Evolutionary conservation across 2,113 vertebrate genomes (phyloP), one percentile per base, ranked within the genome.

Genomic region (Megaceryle maxima): DNA sequence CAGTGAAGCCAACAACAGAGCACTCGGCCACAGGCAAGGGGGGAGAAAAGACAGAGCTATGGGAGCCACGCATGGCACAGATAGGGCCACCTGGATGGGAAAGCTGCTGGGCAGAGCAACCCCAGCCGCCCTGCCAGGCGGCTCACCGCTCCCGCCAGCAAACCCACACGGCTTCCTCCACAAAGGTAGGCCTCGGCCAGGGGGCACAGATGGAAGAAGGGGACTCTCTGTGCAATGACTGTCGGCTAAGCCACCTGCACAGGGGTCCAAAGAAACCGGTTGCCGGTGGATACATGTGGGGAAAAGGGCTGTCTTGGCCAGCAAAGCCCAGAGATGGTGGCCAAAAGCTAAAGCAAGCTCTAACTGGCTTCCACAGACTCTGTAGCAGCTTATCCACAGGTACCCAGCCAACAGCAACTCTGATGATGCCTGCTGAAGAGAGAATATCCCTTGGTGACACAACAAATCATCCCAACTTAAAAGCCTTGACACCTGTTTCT

Each of bases 251-350:
- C 16, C 56, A 81, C 64, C 60, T 16, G 41, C 31, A 55, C 19
- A 73, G 48, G 11, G 12, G 24, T 48, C 43, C 62, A 55, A 44
- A 66, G 68, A 55, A 72, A 50, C n/a, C 0, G 0, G 37, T 33
- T 90, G 63, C 41, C 4, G 2, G 20, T 8, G 22, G 62, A 75
- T 5, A 25, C 1, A 0, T 0, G 0, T 1, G 0, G 33, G 21
- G 22, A 41, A 69, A 48, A 80, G 67, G 44, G 48, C 25, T 86
- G 53, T 46, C 62, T 33, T 1, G 26, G 88, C 68, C 76, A 94
- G 81, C 10, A 5, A 70, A 88, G 68, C n/a, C 60, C 41, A 90
- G 50, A 93, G 60, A 62, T 4, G 1, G 85, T 59, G 64, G 72
- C 92, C 72, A 95, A 90, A 57, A n/a, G 29, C 48, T 93, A 10